Percentiles rank a stretch among this genome's conserved stretches.
These are phyloP conservation scores for Epinephelus moara DNA, from an alignment of 2,113 vertebrate genomes.

Conservation along the genomic window DNA sequence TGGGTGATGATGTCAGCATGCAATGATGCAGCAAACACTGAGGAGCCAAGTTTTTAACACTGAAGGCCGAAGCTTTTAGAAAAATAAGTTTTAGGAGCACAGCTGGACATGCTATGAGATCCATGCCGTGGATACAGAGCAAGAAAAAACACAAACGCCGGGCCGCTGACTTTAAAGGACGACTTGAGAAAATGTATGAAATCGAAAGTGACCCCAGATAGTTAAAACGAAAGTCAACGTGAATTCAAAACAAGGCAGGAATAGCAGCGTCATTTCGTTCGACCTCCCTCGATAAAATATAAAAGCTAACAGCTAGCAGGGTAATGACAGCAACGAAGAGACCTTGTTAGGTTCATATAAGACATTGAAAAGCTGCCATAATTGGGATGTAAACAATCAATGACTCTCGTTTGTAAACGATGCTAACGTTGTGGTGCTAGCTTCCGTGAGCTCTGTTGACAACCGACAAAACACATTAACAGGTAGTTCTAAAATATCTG, in stretches of 20 bases:
- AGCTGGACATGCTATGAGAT: background rate
- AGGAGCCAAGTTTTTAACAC: conserved; percentile 51
- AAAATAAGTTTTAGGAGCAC: conserved; percentile 20
- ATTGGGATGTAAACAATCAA: conserved; percentile 63
- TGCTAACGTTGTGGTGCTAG: conserved; percentile 60
- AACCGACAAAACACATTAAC: conserved; percentile 1
- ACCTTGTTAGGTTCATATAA: background rate
- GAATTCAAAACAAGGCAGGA: conserved; percentile 15
- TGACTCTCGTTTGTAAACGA: conserved; percentile 30
- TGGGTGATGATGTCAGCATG: conserved; percentile 70
- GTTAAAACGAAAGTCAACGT: conserved; percentile 63
- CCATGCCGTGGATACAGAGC: background rate
- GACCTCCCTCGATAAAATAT: background rate
- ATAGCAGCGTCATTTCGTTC: conserved; percentile 1
- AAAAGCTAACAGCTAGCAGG: background rate
- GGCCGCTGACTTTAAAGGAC: background rate
- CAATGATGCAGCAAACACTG: conserved; percentile 77
- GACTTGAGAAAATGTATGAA: background rate
- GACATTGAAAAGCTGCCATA: background rate
- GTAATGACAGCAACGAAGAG: rapidly evolving
- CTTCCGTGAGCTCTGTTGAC: conserved; percentile 56
- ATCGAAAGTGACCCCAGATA: conserved; percentile 47
- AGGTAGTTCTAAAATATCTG: rapidly evolving
- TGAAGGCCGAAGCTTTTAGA: background rate
- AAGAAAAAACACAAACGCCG: background rate